Percentiles rank a stretch among this genome's conserved stretches.
Conservation (phyloP, 2,888 invertebrate genomes). For the Lymantria dispar region DNA sequence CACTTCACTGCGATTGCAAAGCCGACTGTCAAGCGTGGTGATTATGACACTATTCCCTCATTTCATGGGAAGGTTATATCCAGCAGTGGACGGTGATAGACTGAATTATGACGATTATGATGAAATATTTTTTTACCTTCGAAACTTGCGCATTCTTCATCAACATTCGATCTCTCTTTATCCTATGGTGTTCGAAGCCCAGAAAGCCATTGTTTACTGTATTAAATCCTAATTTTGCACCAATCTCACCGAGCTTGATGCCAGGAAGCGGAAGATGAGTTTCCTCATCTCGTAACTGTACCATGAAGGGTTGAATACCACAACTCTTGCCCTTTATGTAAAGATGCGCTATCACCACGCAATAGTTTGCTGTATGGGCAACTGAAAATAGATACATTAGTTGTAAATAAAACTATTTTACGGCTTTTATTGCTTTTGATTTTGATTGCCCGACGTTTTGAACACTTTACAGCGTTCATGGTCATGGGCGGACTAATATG, state of each 20-base stretch:
- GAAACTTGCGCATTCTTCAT: constrained; percentile 95
- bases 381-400: constrained; percentile 80
- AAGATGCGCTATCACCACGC: constrained; percentile 95
- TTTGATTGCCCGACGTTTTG: too few species aligned
- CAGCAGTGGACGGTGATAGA: too few species aligned
- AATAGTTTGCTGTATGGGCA: constrained; percentile 95
- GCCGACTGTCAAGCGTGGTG: too few species aligned
- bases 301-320: constrained; percentile 96
- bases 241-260: constrained; percentile 96
- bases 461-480: too few species aligned
- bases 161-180: constrained; percentile 93
- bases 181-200: constrained; percentile 91
- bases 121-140: constrained; percentile 55
- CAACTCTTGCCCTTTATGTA: constrained; percentile 89
- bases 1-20: too few species aligned
- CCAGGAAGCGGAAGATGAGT: constrained; percentile 93
- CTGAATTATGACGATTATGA: neutral
- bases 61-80: too few species aligned
- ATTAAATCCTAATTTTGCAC: constrained; percentile 95
- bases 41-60: too few species aligned
- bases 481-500: too few species aligned
- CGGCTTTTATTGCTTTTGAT: too few species aligned
- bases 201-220: constrained; percentile 96
- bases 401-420: too few species aligned
- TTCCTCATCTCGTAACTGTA: constrained; percentile 94